Conservation (phyloP, 2,113 vertebrate species). For the Sinocyclocheilus anshuiensis region DNA sequence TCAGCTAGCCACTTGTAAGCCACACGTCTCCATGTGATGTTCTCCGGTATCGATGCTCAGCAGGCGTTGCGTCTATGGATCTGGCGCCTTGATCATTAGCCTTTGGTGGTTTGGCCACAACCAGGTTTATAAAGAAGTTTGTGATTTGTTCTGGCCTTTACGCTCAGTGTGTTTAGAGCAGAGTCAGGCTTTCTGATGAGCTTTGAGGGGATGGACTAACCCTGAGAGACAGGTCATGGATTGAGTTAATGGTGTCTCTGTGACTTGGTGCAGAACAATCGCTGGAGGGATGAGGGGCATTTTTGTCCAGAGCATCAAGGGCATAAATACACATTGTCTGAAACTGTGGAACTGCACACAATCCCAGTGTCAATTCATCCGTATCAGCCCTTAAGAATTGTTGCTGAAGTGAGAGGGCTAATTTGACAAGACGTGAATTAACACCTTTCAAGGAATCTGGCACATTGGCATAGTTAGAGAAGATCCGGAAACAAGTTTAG, state of each 20-base stretch:
- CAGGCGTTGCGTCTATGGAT: not conserved
- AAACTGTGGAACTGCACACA: constrained; percentile 29
- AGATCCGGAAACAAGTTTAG: constrained; percentile 32
- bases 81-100: constrained; percentile 1
- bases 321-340: constrained; percentile 9
- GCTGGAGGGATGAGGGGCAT: constrained; percentile 15
- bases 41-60: not conserved
- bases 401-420: constrained; percentile 56
- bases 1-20: constrained; percentile 34
- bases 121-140: constrained; percentile 27
- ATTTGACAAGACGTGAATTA: constrained; percentile 64
- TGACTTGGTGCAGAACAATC: constrained; percentile 29
- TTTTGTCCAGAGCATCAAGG: constrained; percentile 14
- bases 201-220: constrained; percentile 27
- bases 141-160: constrained; percentile 26
- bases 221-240: constrained; percentile 40
- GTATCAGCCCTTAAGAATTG: constrained; percentile 47
- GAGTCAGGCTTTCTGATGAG: constrained; percentile 16
- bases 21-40: constrained; percentile 27
- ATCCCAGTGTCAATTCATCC: constrained; percentile 29
- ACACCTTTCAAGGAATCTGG: constrained; percentile 59
- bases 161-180: not conserved
- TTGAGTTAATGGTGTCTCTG: constrained; percentile 42
- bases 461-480: constrained; percentile 38
- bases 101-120: constrained; percentile 4